Evolutionary conservation across 37 sponge, comb jelly and placozoan genomes (phyloP), one percentile per base, ranked within the genome.

Genomic region (Beroe ovata): DNA sequence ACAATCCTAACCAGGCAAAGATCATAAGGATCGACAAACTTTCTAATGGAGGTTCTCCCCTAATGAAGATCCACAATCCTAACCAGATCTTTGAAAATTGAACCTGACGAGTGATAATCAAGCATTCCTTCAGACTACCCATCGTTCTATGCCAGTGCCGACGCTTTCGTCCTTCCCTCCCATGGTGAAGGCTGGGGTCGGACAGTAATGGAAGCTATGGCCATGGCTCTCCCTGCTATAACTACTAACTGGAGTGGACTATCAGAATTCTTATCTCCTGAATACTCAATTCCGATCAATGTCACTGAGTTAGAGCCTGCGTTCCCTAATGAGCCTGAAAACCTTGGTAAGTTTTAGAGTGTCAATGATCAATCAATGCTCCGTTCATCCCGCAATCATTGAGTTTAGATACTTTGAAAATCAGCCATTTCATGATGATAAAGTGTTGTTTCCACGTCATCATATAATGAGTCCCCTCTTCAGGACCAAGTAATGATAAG

Each of bases 151-250:
- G 84, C 84, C 23, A 77, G 84, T 77, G 84, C 84, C 23, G 84
- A 77, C 28, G 84, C 84, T 20, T 77, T 77, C 21, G 84, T 77
- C 28, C 84, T 77, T 25, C 4, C 84, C 35, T 36, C 84, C 4
- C 84, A 77, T 25, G 84, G 84, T 11, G 84, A 77, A 25, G 84
- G 84, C 4, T 77, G 84, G 84, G 84, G 84, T 25, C 41, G 84
- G 25, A 77, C 84, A 23, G 36, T 54, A 1, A 77, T 77, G 84
- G 84, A 77, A 35, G 84, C 84, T 1, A 39, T 77, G 54, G 84
- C 84, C n/a, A 40, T 77, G 84, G 84, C 54, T 38, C 84, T 77
- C 47, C 84, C 84, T 42, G 33, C 47, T 4, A 77, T 77, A n/a
- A 54, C 84, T 3, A 77, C 36, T 35, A 38, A 77, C 1, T 77